A percentile compares a stretch with the other conserved stretches of the same genome.
Evolutionary conservation across 1,140 invertebrate genomes (phyloP).

Genomic region (Drosophila saltans): DNA sequence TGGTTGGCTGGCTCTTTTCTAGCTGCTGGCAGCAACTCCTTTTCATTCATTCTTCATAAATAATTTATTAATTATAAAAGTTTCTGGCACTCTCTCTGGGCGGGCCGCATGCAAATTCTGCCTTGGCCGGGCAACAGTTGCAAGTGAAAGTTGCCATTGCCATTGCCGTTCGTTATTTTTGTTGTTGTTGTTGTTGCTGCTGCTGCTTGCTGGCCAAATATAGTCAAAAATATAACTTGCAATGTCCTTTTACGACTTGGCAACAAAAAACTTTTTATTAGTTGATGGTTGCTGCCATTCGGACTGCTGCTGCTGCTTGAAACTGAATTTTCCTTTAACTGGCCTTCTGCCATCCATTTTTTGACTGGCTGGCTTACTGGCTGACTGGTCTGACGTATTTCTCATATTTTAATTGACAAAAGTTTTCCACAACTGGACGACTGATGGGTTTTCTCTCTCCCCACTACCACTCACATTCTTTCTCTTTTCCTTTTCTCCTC

Average conservation of each 20-base stretch:
- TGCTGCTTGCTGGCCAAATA: constrained; percentile 50
- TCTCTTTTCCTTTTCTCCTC: neutral
- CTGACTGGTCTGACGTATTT: constrained; percentile 52
- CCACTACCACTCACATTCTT: neutral
- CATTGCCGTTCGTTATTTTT: neutral
- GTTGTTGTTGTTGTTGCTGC: neutral
- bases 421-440: constrained; percentile 69
- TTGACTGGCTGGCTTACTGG: constrained; percentile 39
- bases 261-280: constrained; percentile 79
- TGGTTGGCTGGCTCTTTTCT: constrained; percentile 23
- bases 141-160: constrained; percentile 61
- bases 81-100: constrained; percentile 63
- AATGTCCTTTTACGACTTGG: constrained; percentile 74
- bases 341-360: constrained; percentile 12
- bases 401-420: constrained; percentile 81
- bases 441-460: constrained; percentile 64
- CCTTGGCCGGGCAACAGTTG: constrained; percentile 63
- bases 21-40: constrained; percentile 31
- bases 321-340: constrained; percentile 20
- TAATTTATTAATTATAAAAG: constrained; percentile 82
- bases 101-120: constrained; percentile 63
- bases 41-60: constrained; percentile 77
- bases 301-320: constrained; percentile 29
- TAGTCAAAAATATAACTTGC: constrained; percentile 70
- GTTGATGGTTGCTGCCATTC: constrained; percentile 64